phyloP scores from a whole-genome alignment of 2,797 vertebrate species.

The Scleropages formosus region DNA sequence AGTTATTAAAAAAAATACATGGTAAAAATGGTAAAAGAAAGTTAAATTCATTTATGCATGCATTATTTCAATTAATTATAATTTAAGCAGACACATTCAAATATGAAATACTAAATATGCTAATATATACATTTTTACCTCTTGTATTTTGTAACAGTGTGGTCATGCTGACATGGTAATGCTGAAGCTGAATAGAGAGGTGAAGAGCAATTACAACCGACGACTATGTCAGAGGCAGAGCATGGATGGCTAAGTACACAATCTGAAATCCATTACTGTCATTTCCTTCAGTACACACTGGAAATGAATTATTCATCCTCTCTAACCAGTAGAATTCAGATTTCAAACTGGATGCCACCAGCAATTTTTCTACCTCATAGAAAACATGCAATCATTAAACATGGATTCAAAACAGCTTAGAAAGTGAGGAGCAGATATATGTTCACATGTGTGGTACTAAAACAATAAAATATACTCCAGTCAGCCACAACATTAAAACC shows the following conservation, averaged over 20 bases:
- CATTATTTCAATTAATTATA: too few species aligned
- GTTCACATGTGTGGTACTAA: too few species aligned
- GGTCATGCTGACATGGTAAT: neutral
- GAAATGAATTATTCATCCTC: constrained; percentile 59
- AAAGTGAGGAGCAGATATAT: constrained; percentile 31
- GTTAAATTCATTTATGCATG: too few species aligned
- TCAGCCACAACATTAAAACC: too few species aligned
- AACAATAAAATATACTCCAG: too few species aligned
- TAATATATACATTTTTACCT: neutral
- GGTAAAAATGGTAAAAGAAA: too few species aligned
- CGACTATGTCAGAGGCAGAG: constrained; percentile 42
- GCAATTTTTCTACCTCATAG: constrained; percentile 18
- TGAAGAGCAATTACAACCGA: constrained; percentile 43
- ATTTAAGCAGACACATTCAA: neutral
- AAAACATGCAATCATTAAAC: constrained; percentile 23
- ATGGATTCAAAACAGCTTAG: neutral
- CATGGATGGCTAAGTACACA: constrained; percentile 37
- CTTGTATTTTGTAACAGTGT: neutral
- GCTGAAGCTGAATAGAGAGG: neutral
- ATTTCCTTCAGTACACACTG: constrained; percentile 41
- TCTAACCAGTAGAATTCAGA: constrained; percentile 51
- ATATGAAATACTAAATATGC: constrained; percentile 4
- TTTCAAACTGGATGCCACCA: constrained; percentile 30
- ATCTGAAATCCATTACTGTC: constrained; percentile 53
- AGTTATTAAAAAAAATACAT: too few species aligned